A percentile compares a stretch with the other conserved stretches of the same genome.
Evolutionary conservation across 2,113 vertebrate genomes (phyloP).

Genomic region (Penelope pileata): DNA sequence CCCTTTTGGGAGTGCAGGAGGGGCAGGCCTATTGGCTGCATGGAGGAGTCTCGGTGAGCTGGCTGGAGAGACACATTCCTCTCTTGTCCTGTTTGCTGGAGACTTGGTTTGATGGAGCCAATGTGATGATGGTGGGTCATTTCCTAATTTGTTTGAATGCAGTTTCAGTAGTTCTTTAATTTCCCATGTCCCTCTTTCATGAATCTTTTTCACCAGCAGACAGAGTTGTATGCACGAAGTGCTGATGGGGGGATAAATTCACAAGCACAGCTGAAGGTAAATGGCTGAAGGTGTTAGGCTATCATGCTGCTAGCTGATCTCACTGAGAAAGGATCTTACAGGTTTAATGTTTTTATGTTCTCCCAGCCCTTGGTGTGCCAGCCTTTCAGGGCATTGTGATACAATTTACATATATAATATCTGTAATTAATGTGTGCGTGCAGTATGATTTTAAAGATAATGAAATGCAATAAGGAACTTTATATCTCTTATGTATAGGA

Average conservation of each 20-base stretch:
- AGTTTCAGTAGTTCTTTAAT: background rate
- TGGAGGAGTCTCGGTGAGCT: background rate
- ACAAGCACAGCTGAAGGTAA: background rate
- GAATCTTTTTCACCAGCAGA: background rate
- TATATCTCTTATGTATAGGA: background rate
- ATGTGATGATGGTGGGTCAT: background rate
- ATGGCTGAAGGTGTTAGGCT: background rate
- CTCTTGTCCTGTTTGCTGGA: background rate
- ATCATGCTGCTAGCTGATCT: background rate
- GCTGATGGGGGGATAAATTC: background rate
- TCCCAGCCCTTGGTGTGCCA: background rate
- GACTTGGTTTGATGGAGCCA: background rate
- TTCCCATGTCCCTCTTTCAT: background rate
- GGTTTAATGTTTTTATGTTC: background rate
- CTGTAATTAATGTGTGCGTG: background rate
- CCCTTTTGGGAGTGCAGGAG: background rate
- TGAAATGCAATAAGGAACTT: background rate
- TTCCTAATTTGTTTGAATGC: background rate
- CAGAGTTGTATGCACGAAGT: accelerated
- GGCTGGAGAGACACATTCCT: background rate
- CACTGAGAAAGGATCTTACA: background rate
- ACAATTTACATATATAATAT: slow-evolving; percentile 42
- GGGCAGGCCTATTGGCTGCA: background rate
- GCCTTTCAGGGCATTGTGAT: background rate
- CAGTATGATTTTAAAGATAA: background rate